These are phyloP conservation scores for Dissostichus mawsoni DNA, from an alignment of 2,113 vertebrate species.

Conservation along the genomic window DNA sequence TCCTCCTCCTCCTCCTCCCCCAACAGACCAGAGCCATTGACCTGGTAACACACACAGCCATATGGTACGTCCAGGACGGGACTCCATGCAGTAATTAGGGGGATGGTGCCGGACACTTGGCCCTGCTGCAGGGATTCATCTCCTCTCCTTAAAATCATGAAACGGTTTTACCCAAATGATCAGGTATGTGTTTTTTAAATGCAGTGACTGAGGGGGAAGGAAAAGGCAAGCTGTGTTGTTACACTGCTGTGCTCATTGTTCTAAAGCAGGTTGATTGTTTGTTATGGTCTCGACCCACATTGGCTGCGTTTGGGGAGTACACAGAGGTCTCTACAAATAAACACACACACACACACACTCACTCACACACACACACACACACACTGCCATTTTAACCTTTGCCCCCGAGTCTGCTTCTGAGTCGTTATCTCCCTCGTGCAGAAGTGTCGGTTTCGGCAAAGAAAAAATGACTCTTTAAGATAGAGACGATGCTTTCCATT, in stretches of 20 bases:
- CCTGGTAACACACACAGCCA: conserved; percentile 71
- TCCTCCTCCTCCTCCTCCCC: conserved; percentile 33
- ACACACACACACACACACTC: conserved; percentile 34
- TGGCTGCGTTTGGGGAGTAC: conserved; percentile 64
- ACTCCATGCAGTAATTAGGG: conserved; percentile 70
- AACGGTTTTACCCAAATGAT: not conserved
- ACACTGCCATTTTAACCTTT: conserved; percentile 62
- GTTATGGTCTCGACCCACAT: conserved; percentile 47
- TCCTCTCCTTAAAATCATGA: conserved; percentile 19
- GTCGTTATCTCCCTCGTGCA: conserved; percentile 59
- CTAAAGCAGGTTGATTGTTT: conserved; percentile 64
- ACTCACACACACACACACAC: conserved; percentile 30
- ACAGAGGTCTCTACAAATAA: conserved; percentile 68
- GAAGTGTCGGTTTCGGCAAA: conserved; percentile 40
- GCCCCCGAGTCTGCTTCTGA: conserved; percentile 24
- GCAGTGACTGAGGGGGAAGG: conserved; percentile 4
- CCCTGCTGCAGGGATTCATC: conserved; percentile 41
- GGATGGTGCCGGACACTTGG: conserved; percentile 63
- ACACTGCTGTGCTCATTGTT: conserved; percentile 45
- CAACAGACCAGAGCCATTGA: conserved; percentile 67
- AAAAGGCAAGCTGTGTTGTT: conserved; percentile 1
- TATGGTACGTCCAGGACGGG: conserved; percentile 69
- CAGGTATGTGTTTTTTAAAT: conserved; percentile 48
- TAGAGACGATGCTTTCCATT: conserved; percentile 37
- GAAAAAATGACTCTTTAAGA: conserved; percentile 30